phyloP scores from a whole-genome alignment of 2,888 invertebrate species.

The Quadroppia sp. region DNA sequence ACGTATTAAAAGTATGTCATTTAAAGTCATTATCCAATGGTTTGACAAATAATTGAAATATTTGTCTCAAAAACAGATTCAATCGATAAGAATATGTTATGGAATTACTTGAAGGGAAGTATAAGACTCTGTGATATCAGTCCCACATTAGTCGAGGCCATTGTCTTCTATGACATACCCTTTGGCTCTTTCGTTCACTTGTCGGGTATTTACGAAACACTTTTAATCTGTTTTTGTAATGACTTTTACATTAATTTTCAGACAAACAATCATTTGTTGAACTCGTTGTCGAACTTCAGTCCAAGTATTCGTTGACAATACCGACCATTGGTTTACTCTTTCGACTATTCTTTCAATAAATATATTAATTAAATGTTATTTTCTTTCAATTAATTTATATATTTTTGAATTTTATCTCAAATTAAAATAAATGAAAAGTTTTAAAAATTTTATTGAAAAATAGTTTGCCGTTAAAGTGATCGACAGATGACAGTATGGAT shows the following conservation, averaged over 20 bases:
- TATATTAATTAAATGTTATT: neutral
- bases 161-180: conserved; percentile 45
- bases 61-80: neutral
- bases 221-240: neutral
- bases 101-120: conserved; percentile 12
- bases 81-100: conserved; percentile 19
- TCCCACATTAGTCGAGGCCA: neutral
- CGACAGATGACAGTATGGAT: conserved; percentile 18
- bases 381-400: too few relatives aligned
- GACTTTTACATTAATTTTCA: neutral
- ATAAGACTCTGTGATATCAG: neutral
- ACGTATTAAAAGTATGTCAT: conserved; percentile 27
- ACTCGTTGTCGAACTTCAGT: conserved; percentile 7
- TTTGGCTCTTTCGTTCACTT: conserved; percentile 24
- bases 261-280: neutral
- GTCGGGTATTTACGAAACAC: neutral
- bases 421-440: neutral
- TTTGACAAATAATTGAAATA: neutral
- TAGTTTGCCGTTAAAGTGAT: neutral
- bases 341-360: conserved; percentile 4
- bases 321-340: neutral
- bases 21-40: too few relatives aligned
- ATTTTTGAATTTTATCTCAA: too few relatives aligned
- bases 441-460: neutral
- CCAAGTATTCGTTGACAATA: neutral